These are phyloP conservation scores for Procambarus clarkii DNA, from an alignment of 1,140 invertebrate species.

Conservation along the genomic window DNA sequence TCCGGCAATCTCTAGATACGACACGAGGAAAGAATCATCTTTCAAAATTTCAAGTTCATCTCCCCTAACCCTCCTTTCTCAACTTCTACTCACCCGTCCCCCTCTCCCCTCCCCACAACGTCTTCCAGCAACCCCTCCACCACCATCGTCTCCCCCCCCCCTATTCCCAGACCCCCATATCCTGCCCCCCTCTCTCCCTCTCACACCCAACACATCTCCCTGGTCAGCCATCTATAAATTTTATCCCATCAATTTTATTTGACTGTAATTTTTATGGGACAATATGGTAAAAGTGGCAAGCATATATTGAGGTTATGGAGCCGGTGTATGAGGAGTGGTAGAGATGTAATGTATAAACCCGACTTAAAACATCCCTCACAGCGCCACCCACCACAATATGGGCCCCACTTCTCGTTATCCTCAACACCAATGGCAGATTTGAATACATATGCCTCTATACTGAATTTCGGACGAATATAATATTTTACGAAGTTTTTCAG, in stretches of 20 bases:
- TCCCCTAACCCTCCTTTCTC: constrained; percentile 56
- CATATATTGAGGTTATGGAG: too few species aligned
- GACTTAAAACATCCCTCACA: background rate
- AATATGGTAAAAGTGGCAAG: too few species aligned
- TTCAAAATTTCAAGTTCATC: constrained; percentile 60
- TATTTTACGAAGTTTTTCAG: too few species aligned
- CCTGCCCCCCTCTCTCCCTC: background rate
- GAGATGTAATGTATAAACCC: background rate
- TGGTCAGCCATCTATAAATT: constrained; percentile 36
- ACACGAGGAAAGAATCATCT: constrained; percentile 21
- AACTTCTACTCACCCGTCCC: constrained; percentile 43
- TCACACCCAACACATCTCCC: constrained; percentile 22
- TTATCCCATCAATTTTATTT: constrained; percentile 32
- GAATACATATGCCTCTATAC: background rate
- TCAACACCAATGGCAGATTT: background rate
- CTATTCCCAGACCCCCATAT: too few species aligned
- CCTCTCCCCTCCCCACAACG: constrained; percentile 3
- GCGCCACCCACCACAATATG: background rate
- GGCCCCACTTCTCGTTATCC: background rate
- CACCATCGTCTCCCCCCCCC: constrained; percentile 3
- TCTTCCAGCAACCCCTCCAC: constrained; percentile 31
- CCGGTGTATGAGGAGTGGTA: too few species aligned
- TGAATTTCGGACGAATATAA: too few species aligned
- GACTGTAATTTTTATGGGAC: background rate
- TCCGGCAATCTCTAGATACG: background rate